Conservation (phyloP, 2,888 invertebrate genomes). For the Leptopterna dolabrata region DNA sequence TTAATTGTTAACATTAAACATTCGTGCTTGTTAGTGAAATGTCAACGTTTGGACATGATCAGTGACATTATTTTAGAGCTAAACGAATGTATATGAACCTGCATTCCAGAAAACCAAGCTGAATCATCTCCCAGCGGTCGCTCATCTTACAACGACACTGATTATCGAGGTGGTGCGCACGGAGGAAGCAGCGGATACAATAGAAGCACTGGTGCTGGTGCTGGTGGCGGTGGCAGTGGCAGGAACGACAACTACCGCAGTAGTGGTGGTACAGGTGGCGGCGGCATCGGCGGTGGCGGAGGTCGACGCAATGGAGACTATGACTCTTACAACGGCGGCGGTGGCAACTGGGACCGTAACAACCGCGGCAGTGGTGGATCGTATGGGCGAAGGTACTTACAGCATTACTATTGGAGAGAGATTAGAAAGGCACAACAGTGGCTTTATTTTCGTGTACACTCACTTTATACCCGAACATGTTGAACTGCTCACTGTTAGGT, state of each 20-base stretch:
- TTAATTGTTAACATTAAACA: too few species aligned
- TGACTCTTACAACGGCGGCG: constrained; percentile 64
- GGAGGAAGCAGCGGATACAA: constrained; percentile 66
- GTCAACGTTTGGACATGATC: too few species aligned
- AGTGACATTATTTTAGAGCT: too few species aligned
- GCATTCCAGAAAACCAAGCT: background rate
- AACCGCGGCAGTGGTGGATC: constrained; percentile 41
- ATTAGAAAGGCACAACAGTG: too few species aligned
- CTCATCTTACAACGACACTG: constrained; percentile 58
- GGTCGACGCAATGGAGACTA: constrained; percentile 61
- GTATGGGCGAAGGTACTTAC: constrained; percentile 34
- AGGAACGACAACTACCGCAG: constrained; percentile 70
- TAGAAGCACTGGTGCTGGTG: too few species aligned
- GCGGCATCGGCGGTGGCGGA: constrained; percentile 68
- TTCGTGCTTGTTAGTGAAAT: background rate
- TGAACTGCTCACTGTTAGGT: too few species aligned
- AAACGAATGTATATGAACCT: too few species aligned
- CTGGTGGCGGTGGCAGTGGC: constrained; percentile 68
- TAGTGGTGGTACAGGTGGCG: constrained; percentile 65
- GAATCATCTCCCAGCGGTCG: constrained; percentile 19
- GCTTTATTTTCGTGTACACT: too few species aligned
- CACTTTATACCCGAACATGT: too few species aligned
- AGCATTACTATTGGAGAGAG: too few species aligned
- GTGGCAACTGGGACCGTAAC: constrained; percentile 65
- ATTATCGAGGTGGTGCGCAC: constrained; percentile 67